Percentiles rank a stretch among this genome's conserved stretches.
Conservation (phyloP, 2,113 vertebrate species). For the Procapra przewalskii region DNA sequence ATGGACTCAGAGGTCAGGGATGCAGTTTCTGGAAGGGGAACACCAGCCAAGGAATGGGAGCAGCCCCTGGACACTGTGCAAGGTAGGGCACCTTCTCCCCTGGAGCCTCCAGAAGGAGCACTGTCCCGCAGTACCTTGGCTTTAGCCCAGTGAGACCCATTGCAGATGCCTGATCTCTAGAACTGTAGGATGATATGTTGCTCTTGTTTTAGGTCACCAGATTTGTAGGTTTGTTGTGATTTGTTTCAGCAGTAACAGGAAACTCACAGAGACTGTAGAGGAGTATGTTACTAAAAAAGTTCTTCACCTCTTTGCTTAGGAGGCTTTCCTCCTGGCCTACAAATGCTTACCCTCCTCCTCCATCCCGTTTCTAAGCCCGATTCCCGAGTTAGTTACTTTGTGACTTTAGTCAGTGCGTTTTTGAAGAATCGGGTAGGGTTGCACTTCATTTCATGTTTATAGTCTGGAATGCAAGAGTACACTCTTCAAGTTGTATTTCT, state of each 20-base stretch:
- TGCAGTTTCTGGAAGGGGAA: not conserved
- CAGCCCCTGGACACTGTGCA: not conserved
- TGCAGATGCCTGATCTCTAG: not conserved
- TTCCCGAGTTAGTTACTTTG: not conserved
- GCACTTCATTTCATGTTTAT: not conserved
- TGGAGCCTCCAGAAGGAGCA: not conserved
- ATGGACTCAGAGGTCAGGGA: not conserved
- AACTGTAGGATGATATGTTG: not conserved
- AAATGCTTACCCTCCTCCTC: not conserved
- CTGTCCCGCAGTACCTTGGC: not conserved
- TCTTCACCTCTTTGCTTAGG: not conserved
- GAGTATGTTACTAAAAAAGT: not conserved
- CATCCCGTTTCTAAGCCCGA: too few species aligned
- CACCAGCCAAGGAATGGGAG: not conserved
- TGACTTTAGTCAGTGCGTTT: not conserved
- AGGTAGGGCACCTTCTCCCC: not conserved
- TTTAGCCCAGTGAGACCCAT: not conserved
- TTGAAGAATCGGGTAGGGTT: not conserved
- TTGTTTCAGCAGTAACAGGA: not conserved
- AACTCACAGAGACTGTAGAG: not conserved
- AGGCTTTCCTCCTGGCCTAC: not conserved
- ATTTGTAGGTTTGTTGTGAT: not conserved
- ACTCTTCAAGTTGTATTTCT: not conserved
- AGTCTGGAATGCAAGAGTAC: not conserved
- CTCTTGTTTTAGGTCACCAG: not conserved